Evolutionary conservation across 2,888 invertebrate species (phyloP).

Genomic region (Folsomia candida): DNA sequence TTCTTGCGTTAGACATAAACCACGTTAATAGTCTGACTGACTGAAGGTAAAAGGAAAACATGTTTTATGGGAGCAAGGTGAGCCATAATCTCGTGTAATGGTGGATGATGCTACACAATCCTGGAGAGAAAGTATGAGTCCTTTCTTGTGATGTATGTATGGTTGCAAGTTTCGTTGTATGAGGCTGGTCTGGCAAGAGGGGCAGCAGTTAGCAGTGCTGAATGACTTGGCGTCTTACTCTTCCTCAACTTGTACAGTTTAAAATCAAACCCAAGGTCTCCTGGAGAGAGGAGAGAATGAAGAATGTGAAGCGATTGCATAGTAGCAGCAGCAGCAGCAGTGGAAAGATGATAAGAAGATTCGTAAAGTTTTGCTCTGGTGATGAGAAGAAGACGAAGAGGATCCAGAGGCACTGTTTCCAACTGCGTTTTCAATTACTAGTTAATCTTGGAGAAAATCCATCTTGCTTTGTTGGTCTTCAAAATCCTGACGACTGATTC

Average conservation of each 20-base stretch:
- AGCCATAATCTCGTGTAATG: too few relatives aligned
- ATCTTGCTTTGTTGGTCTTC: conserved; percentile 26
- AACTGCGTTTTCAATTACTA: conserved; percentile 35
- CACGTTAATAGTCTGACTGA: too few relatives aligned
- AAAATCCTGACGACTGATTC: conserved; percentile 21
- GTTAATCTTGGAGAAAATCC: conserved; percentile 34
- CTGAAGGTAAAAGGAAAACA: too few relatives aligned
- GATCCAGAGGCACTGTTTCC: conserved; percentile 29
- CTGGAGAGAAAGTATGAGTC: too few relatives aligned
- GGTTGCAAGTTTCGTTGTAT: neutral
- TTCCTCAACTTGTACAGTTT: too few relatives aligned
- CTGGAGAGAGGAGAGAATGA: neutral
- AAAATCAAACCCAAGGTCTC: neutral
- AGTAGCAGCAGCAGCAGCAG: neutral
- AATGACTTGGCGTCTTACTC: neutral
- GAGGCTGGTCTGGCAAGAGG: neutral
- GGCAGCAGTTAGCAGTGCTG: neutral
- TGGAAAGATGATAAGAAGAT: conserved; percentile 21
- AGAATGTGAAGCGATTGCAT: neutral
- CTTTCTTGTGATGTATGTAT: too few relatives aligned
- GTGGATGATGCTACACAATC: too few relatives aligned
- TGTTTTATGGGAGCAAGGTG: too few relatives aligned
- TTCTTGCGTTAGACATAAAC: too few relatives aligned
- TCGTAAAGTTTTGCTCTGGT: conserved; percentile 30
- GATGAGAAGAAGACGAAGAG: conserved; percentile 32